Conservation (phyloP, 2,797 vertebrate genomes). For the Jordanella pulchra region DNA sequence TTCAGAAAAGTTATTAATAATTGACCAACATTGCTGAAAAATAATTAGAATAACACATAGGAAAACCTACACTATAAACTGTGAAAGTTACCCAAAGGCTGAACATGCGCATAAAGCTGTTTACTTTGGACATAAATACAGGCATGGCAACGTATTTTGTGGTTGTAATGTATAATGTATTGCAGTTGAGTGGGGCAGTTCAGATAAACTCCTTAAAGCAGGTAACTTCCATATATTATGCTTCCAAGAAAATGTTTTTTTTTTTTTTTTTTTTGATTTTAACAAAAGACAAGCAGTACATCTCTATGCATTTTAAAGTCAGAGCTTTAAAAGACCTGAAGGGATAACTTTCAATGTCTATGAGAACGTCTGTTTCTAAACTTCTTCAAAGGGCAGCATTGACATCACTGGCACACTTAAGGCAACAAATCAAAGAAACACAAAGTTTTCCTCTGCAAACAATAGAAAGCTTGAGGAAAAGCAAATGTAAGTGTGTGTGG, state of each 20-base stretch:
- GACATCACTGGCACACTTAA: background rate
- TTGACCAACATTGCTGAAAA: constrained; percentile 15
- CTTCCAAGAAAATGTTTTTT: background rate
- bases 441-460: background rate
- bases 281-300: background rate
- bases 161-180: background rate
- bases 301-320: background rate
- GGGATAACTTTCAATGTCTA: background rate
- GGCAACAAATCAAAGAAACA: background rate
- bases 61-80: constrained; percentile 5
- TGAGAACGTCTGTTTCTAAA: background rate
- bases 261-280: background rate
- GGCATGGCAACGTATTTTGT: background rate
- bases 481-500: background rate
- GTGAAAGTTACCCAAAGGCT: background rate
- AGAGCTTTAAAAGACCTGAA: background rate
- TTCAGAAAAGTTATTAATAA: constrained; percentile 38
- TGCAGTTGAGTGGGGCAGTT: background rate
- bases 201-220: background rate
- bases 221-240: background rate
- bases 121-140: too few relatives aligned
- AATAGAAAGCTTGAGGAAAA: background rate
- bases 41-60: constrained; percentile 1
- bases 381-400: background rate
- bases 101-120: background rate